Evolutionary conservation across 2,797 vertebrate genomes (phyloP).

Genomic region (Dallia pectoralis): DNA sequence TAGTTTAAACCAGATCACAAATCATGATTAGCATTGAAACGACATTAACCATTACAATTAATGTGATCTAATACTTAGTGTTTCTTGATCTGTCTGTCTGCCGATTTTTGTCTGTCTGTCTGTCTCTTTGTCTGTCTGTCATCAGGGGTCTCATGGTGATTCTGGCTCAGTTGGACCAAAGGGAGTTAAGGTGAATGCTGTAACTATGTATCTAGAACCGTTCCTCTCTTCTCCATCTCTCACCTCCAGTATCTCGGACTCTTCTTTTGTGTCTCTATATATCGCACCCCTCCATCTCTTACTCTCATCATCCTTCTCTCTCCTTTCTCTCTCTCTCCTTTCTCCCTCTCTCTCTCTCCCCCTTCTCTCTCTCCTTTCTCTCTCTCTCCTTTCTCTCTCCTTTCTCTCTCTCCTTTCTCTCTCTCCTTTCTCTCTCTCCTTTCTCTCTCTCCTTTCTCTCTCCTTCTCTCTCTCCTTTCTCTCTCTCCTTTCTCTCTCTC

Average conservation of each 20-base stretch:
- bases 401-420: not conserved
- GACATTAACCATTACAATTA: not conserved
- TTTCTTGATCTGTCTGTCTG: not conserved
- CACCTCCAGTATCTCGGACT: no score
- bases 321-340: no score
- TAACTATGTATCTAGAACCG: not conserved
- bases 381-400: no score
- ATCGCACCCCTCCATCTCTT: no score
- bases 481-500: not conserved
- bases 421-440: not conserved
- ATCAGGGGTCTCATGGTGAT: conserved; percentile 60
- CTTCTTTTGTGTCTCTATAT: no score
- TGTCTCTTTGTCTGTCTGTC: conserved; percentile 1
- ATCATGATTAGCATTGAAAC: not conserved
- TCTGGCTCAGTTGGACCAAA: conserved; percentile 76
- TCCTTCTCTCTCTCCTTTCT: no score
- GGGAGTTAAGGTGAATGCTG: conserved; percentile 68
- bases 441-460: no score
- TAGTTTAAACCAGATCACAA: not conserved
- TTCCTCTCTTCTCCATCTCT: no score
- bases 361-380: no score
- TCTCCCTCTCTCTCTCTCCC: no score
- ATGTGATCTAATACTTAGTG: not conserved
- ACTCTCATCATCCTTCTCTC: no score
- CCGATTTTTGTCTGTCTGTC: not conserved